Base-by-base conservation (phyloP, 2,888 invertebrate genomes). In the Epistrophella euchroma region DNA sequence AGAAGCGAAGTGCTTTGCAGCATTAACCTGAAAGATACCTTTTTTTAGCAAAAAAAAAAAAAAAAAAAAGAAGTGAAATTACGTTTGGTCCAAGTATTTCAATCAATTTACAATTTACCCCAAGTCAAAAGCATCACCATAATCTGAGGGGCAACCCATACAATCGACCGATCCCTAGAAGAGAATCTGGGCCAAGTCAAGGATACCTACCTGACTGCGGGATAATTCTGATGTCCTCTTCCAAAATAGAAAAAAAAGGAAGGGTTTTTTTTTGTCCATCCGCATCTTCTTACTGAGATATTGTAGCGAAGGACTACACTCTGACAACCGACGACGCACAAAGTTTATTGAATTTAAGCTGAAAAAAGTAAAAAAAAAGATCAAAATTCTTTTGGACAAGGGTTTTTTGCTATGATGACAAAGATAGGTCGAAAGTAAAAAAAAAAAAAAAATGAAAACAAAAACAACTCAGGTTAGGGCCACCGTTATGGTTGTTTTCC, bases 51-150 rank as follows among this genome's bases (percentile, higher is more conserved):
- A 58, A 35, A 32, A 25, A 25, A 25, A 25, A 25, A 25, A 25
- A 2, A 25, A 25, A 25, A 28, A 28, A 4, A 28, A 28, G 4
- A 28, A 58, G 35, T 62, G 17, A 76, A 76, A 85, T 76, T 68
- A 76, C 62, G 76, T 77, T 85, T 81, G 85, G 81, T 81, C 85
- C 81, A 85, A 81, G 81, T 85, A 81, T 85, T 85, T 85, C 76
- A 85, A 85, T 85, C 85, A 85, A 85, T 85, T 81, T 77, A 81
- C 85, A 81, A 77, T 85, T 77, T 70, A 81, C 60, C 81, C 73
- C 70, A 45, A 66, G 80, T 58, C 66, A 75, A 71, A 52, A 35
- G 74, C 62, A 64, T 78, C 45, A 56, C 32, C 78, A 70, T 73
- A 64, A 52, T 50, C 66, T 32, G 17, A 35, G 45, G 62, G 68